Percentiles rank a stretch among this genome's conserved stretches.
These are phyloP conservation scores for Bombus difficillimus DNA, from an alignment of 1,140 invertebrate genomes.

Conservation along the genomic window DNA sequence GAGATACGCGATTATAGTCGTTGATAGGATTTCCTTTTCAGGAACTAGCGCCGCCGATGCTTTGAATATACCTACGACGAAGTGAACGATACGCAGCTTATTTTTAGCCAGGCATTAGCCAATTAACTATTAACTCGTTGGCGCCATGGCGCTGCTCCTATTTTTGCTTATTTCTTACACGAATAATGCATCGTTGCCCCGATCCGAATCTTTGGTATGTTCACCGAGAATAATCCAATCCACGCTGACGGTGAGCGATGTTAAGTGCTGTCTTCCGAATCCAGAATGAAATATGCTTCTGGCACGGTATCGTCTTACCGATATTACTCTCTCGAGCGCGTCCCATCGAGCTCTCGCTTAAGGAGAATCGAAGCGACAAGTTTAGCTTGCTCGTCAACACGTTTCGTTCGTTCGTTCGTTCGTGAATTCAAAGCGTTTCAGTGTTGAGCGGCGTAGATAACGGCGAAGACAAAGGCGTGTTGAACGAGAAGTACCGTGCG, in stretches of 20 bases:
- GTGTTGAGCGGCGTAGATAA: conserved; percentile 24
- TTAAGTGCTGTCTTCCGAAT: conserved; percentile 5
- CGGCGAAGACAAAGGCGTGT: conserved; percentile 1
- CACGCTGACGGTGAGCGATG: background rate
- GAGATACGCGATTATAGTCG: background rate
- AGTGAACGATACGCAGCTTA: conserved; percentile 21
- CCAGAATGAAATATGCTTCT: conserved; percentile 38
- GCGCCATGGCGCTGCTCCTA: conserved; percentile 44
- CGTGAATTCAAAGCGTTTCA: conserved; percentile 7
- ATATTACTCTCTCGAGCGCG: conserved; percentile 12
- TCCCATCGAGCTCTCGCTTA: background rate
- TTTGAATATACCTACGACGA: conserved; percentile 10
- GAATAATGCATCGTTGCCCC: conserved; percentile 29
- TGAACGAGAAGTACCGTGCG: background rate
- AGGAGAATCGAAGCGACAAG: background rate
- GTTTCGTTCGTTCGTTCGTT: no score
- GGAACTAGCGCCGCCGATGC: conserved; percentile 1
- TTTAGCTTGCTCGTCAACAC: background rate
- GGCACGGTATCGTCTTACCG: conserved; percentile 4
- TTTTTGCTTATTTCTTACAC: conserved; percentile 48
- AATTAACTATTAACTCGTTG: conserved; percentile 53
- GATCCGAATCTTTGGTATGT: conserved; percentile 14
- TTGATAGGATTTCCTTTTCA: background rate
- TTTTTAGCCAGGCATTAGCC: conserved; percentile 53
- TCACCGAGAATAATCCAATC: conserved; percentile 22